These are phyloP conservation scores for Lophotriccus pileatus DNA, from an alignment of 2,797 vertebrate genomes.

Conservation along the genomic window DNA sequence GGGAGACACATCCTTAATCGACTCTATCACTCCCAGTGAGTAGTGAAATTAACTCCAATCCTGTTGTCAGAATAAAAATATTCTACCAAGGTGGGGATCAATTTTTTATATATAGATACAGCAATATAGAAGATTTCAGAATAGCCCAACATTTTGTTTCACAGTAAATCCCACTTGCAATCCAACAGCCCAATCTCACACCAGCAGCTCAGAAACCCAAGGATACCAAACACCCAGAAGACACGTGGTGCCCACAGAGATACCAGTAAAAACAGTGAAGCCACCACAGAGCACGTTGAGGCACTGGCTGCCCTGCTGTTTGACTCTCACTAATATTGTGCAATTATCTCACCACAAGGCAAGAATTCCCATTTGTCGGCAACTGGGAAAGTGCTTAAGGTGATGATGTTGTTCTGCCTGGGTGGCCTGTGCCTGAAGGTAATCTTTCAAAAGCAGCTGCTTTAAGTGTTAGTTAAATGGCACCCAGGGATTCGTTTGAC, in stretches of 20 bases:
- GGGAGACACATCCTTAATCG: background rate
- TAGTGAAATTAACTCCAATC: background rate
- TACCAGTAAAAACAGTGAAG: background rate
- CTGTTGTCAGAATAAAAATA: background rate
- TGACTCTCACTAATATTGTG: constrained; percentile 61
- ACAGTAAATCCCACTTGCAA: background rate
- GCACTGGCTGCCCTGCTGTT: background rate
- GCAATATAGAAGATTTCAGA: background rate
- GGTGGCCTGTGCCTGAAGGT: constrained; percentile 79
- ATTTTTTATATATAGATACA: background rate
- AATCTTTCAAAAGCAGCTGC: constrained; percentile 84
- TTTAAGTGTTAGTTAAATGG: constrained; percentile 77
- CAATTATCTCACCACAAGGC: constrained; percentile 44
- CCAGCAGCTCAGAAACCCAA: background rate
- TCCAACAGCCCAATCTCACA: background rate
- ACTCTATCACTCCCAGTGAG: background rate
- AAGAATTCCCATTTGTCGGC: constrained; percentile 59
- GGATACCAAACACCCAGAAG: background rate
- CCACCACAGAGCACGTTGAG: background rate
- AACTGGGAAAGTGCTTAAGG: constrained; percentile 73
- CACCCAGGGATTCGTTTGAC: constrained; percentile 73
- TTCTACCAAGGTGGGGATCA: background rate
- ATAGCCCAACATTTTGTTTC: background rate
- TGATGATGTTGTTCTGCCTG: constrained; percentile 82
- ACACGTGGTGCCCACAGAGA: rapidly evolving